A percentile compares a stretch with the other conserved stretches of the same genome.
Conservation (phyloP, 2,113 vertebrate species). For the Macrotis lagotis region DNA sequence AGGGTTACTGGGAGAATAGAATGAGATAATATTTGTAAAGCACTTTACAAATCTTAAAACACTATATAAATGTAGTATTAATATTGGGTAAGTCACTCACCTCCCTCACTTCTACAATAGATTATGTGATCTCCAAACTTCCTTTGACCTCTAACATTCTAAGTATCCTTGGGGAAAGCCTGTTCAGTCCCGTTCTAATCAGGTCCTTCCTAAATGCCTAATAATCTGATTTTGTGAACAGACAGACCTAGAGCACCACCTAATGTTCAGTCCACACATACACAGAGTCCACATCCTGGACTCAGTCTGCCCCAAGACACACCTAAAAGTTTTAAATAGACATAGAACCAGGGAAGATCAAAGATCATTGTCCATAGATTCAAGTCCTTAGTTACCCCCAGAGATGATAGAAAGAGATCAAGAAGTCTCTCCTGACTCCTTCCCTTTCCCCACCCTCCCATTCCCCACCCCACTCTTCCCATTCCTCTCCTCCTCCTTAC, state of each 20-base stretch:
- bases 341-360: background rate
- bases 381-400: background rate
- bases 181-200: background rate
- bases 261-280: constrained; percentile 66
- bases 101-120: background rate
- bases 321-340: background rate
- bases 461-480: background rate
- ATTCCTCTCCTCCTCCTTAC: background rate
- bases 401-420: background rate
- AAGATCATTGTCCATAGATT: background rate
- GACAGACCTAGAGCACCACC: constrained; percentile 79
- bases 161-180: background rate
- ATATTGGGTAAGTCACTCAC: background rate
- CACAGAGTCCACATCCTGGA: background rate
- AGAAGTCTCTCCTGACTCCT: background rate
- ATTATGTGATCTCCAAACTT: background rate
- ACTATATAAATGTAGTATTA: background rate
- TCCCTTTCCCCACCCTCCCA: background rate
- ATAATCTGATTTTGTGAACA: background rate
- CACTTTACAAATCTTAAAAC: background rate
- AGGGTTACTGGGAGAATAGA: background rate
- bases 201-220: background rate
- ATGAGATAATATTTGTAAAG: background rate
- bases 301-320: background rate
- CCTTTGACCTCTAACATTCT: background rate